Evolutionary conservation across 2,888 invertebrate species (phyloP).

Genomic region (Tetragonisca angustula): DNA sequence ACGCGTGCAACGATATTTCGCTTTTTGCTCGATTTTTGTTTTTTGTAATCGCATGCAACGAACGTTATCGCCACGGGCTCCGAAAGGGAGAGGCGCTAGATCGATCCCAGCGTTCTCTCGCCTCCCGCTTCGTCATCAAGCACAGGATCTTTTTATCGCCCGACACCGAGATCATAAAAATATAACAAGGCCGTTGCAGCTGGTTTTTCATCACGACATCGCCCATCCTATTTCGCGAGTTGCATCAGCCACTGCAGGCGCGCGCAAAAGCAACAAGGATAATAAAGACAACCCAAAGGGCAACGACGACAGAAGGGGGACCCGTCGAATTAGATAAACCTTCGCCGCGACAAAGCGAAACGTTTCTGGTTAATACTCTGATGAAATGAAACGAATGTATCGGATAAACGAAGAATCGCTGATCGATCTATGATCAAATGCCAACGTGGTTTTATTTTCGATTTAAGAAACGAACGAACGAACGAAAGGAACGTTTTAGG

Average conservation of each 20-base stretch:
- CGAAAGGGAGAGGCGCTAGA: slow-evolving; percentile 16
- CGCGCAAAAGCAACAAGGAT: slow-evolving; percentile 32
- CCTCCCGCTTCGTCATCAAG: slow-evolving; percentile 38
- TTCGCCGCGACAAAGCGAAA: background rate
- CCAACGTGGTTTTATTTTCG: too few species aligned
- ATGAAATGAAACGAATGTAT: background rate
- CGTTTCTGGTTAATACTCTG: background rate
- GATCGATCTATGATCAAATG: background rate
- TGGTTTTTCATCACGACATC: slow-evolving; percentile 45
- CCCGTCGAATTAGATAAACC: slow-evolving; percentile 24
- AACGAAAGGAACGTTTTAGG: too few species aligned
- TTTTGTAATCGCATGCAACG: slow-evolving; percentile 4
- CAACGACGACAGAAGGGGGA: background rate
- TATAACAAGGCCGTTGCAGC: slow-evolving; percentile 54
- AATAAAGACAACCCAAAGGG: slow-evolving; percentile 29
- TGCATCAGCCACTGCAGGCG: slow-evolving; percentile 12
- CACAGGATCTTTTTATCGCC: slow-evolving; percentile 25
- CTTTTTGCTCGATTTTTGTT: too few species aligned
- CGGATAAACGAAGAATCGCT: background rate
- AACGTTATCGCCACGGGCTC: background rate
- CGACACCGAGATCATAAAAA: slow-evolving; percentile 50
- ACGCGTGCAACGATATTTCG: too few species aligned
- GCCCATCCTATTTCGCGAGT: slow-evolving; percentile 43
- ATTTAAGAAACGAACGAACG: too few species aligned
- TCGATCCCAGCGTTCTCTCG: slow-evolving; percentile 32